Conservation (phyloP, 2,888 invertebrate species). For the Steinernema carpocapsae region DNA sequence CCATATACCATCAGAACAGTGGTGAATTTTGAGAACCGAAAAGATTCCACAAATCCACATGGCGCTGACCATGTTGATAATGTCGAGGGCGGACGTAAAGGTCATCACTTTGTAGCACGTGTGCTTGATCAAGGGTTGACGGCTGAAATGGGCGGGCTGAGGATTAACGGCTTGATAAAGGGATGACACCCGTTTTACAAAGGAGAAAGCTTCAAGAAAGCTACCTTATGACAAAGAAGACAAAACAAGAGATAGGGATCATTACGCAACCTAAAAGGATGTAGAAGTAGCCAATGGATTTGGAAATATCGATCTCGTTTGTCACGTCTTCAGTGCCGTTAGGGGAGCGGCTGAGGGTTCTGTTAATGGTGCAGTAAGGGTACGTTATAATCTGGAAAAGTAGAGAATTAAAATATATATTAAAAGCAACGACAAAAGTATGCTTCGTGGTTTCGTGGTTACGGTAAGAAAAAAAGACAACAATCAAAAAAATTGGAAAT, state of each 20-base stretch:
- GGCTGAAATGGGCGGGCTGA: background rate
- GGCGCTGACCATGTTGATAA: conserved; percentile 14
- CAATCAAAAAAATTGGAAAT: no score
- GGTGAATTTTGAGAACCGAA: background rate
- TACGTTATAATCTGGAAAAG: no score
- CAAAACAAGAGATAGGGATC: conserved; percentile 15
- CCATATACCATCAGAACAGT: background rate
- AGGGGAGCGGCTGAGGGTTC: background rate
- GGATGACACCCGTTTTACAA: no score
- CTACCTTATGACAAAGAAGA: conserved; percentile 3
- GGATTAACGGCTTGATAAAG: background rate
- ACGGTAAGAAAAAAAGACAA: no score
- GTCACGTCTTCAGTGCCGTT: background rate
- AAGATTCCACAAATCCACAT: conserved; percentile 16
- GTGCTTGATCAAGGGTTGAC: background rate
- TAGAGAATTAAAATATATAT: no score
- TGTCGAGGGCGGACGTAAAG: background rate
- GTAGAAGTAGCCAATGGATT: background rate
- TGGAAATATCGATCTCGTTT: background rate
- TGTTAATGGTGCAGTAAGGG: background rate
- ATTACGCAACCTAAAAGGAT: background rate
- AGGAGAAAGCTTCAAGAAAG: no score
- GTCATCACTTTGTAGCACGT: conserved; percentile 23
- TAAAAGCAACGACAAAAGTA: no score
- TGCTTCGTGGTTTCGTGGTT: no score